phyloP scores from a whole-genome alignment of 2,113 vertebrate species.

The Mesocricetus auratus region DNA sequence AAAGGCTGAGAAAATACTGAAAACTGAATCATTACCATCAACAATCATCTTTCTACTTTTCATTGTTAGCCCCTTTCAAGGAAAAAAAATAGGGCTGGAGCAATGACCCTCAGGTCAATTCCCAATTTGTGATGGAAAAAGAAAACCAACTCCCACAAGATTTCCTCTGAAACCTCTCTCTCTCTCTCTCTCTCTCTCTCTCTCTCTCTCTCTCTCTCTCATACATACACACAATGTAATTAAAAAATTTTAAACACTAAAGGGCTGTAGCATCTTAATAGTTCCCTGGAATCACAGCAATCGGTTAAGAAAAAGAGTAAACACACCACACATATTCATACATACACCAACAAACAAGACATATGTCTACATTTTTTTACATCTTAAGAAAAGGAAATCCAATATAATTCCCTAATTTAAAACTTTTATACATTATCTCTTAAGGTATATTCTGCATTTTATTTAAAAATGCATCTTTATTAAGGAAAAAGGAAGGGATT shows the following conservation, averaged over 20 bases:
- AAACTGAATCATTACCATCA: neutral
- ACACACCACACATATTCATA: neutral
- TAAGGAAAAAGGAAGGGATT: conserved; percentile 80
- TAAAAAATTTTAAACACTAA: neutral
- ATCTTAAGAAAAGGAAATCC: conserved; percentile 41
- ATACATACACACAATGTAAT: conserved; percentile 69
- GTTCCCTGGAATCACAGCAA: neutral
- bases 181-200: too few relatives aligned
- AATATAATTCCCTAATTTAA: conserved; percentile 76
- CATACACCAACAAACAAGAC: neutral
- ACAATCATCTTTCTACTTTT: conserved; percentile 31
- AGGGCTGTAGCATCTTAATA: neutral
- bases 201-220: neutral
- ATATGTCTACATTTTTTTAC: conserved; percentile 29
- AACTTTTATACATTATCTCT: conserved; percentile 80
- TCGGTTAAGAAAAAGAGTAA: neutral
- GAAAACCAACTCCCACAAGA: neutral
- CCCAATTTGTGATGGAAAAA: neutral
- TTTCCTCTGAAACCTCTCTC: too few relatives aligned
- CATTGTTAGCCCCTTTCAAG: neutral
- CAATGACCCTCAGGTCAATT: neutral
- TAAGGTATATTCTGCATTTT: conserved; percentile 87
- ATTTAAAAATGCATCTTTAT: conserved; percentile 86
- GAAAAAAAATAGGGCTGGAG: neutral
- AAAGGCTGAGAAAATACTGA: conserved; percentile 33